Base-by-base conservation (phyloP, 2,113 vertebrate genomes). In the Nycticorax nycticorax region DNA sequence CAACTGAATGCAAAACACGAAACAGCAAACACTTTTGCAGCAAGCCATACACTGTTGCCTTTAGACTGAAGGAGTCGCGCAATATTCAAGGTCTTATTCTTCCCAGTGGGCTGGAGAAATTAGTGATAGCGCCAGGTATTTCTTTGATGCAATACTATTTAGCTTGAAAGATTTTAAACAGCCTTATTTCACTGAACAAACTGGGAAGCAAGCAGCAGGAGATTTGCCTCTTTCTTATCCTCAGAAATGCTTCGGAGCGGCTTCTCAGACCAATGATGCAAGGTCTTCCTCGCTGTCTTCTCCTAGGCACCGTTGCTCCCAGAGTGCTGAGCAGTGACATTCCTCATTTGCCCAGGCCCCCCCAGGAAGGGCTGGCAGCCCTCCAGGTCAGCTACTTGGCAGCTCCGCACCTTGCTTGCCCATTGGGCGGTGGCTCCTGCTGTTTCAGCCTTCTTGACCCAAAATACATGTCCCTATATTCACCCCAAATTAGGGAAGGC, bases 231-330 rank as follows among this genome's bases (percentile, higher is more conserved):
- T 52, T 57, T 64, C 3, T 45, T 82, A n/a, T 50, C 62, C 27
- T 32, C 17, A 82, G 72, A 89, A 92, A 74, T 21, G 6, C 15
- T 87, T 69, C 45, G 37, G 21, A 23, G 21, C 14, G 59, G 32
- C 59, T 66, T 57, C 48, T 83, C 22, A 67, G 37, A 57, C 6
- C 0, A 0, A 33, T 2, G 0, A 41, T 0, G 3, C 0, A 0
- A 52, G 30, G 4, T 27, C 27, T 80, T 83, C 32, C 33, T 85
- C 8, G 0, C 17, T 62, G 14, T 43, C 67, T 28, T 55, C 28
- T 71, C 45, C 66, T 35, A 32, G 6, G 11, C 35, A 17, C 32
- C 43, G 6, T 8, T 76, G 21, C 21, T 56, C 41, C 17, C 57
- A 45, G 18, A 28, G 10, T 26, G 24, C 24, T 76, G 33, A 68